Evolutionary conservation across 2,888 invertebrate species (phyloP).

Genomic region (Orchesella flavescens): DNA sequence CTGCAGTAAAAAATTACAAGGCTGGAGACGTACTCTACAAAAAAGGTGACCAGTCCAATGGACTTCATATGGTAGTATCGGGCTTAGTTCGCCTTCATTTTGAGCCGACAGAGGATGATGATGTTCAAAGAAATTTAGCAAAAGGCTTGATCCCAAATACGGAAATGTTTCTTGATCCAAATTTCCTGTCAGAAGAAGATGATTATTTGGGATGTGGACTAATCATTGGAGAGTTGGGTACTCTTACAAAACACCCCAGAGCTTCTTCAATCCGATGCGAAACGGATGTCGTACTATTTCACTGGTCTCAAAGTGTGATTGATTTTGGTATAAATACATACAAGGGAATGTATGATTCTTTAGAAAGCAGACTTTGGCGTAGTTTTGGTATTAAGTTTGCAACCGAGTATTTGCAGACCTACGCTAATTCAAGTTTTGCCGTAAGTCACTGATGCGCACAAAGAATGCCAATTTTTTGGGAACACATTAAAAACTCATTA

Average conservation of each 20-base stretch:
- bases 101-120: conserved; percentile 72
- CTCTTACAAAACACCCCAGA: conserved; percentile 78
- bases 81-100: conserved; percentile 75
- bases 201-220: conserved; percentile 80
- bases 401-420: conserved; percentile 77
- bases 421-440: conserved; percentile 68
- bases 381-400: conserved; percentile 79
- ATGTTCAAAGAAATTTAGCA: conserved; percentile 74
- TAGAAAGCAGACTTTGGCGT: conserved; percentile 80
- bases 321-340: conserved; percentile 73
- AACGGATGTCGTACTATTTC: conserved; percentile 77
- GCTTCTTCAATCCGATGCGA: conserved; percentile 79
- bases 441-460: conserved; percentile 61
- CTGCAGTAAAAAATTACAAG: conserved; percentile 73
- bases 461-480: too few species aligned
- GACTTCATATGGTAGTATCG: conserved; percentile 75
- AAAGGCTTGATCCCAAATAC: conserved; percentile 77
- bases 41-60: conserved; percentile 74
- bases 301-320: conserved; percentile 73
- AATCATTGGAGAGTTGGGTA: conserved; percentile 79
- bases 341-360: conserved; percentile 75
- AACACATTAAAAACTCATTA: too few species aligned
- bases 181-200: conserved; percentile 76
- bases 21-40: conserved; percentile 74
- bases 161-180: conserved; percentile 77